Conservation (phyloP, 2,888 invertebrate species). For the Fragum fragum region DNA sequence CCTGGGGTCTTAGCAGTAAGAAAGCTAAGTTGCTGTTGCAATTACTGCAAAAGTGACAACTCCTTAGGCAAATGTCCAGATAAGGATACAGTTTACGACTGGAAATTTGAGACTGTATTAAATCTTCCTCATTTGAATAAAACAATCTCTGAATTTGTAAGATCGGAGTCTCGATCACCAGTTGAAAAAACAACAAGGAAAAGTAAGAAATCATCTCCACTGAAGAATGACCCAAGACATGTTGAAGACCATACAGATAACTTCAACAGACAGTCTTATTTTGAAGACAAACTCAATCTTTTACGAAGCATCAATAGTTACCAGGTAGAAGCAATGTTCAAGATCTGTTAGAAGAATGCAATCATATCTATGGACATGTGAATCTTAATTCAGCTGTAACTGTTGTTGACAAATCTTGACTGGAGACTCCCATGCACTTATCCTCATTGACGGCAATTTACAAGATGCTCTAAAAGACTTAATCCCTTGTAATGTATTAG, state of each 20-base stretch:
- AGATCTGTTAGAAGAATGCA: conserved; percentile 2
- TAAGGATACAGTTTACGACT: not conserved
- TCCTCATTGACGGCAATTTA: not conserved
- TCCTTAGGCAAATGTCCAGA: not conserved
- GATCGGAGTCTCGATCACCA: not conserved
- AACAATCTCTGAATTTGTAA: conserved; percentile 1
- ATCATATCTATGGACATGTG: not conserved
- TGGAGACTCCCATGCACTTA: conserved; percentile 2
- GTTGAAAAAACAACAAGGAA: not conserved
- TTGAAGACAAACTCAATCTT: not conserved
- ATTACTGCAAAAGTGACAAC: conserved; percentile 6
- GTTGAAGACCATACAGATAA: not conserved
- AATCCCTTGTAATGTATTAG: conserved; percentile 13
- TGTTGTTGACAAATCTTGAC: not conserved
- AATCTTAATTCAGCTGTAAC: not conserved
- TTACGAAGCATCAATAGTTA: not conserved
- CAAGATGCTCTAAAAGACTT: not conserved
- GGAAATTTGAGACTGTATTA: conserved; percentile 3
- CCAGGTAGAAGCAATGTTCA: not conserved
- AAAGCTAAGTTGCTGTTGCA: conserved; percentile 21
- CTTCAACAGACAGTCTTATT: not conserved
- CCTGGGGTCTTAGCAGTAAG: conserved; percentile 22
- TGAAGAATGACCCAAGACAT: conserved; percentile 3
- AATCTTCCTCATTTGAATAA: not conserved
- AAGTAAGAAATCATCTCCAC: not conserved